A percentile compares a stretch with the other conserved stretches of the same genome.
Evolutionary conservation across 2,888 invertebrate species (phyloP).

Genomic region (Heliconius ismenius): DNA sequence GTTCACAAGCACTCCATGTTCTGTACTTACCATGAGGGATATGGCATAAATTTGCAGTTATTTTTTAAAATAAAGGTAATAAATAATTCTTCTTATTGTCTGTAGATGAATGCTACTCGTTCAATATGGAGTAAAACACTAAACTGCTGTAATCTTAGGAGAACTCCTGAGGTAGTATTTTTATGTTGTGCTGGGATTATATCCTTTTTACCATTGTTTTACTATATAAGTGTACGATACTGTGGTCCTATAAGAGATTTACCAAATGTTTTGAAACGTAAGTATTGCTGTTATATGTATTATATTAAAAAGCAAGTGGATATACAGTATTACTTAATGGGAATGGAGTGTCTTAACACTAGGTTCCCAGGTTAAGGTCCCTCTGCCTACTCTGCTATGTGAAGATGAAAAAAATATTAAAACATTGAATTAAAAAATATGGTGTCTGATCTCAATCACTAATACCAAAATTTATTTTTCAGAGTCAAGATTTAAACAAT

Average conservation of each 20-base stretch:
- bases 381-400: too few relatives aligned
- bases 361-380: too few relatives aligned
- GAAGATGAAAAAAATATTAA: not conserved
- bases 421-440: not conserved
- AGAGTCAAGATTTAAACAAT: conserved; percentile 77
- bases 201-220: conserved; percentile 78
- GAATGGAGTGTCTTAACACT: too few relatives aligned
- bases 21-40: too few relatives aligned
- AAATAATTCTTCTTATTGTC: conserved; percentile 39
- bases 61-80: too few relatives aligned
- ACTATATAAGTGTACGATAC: conserved; percentile 80
- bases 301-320: not conserved
- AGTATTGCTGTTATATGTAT: conserved; percentile 47
- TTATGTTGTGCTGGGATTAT: conserved; percentile 78
- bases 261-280: conserved; percentile 75
- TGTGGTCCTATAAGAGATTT: conserved; percentile 74
- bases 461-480: conserved; percentile 50
- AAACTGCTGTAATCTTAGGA: conserved; percentile 81
- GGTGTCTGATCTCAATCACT: not conserved
- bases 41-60: too few relatives aligned
- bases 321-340: too few relatives aligned
- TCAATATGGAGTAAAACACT: conserved; percentile 82
- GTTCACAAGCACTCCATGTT: too few relatives aligned
- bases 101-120: conserved; percentile 85
- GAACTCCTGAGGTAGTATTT: conserved; percentile 81